Evolutionary conservation across 2,888 invertebrate genomes (phyloP).

Genomic region (Pachliopta kotzebuea): DNA sequence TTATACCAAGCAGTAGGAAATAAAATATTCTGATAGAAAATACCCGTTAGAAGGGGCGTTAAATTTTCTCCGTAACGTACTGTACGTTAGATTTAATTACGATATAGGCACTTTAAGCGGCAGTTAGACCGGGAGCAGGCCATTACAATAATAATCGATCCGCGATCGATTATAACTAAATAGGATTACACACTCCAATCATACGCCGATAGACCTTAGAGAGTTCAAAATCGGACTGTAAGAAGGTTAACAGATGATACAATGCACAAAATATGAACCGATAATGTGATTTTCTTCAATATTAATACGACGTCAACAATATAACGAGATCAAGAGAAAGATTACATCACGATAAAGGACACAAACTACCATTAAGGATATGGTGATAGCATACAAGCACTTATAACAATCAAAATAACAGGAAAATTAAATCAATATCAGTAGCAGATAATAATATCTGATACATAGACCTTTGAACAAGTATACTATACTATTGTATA

Average conservation of each 20-base stretch:
- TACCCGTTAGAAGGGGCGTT: background rate
- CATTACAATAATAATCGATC: constrained; percentile 74
- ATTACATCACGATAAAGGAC: too few species aligned
- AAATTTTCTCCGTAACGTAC: constrained; percentile 5
- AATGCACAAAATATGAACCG: background rate
- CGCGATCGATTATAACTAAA: constrained; percentile 71
- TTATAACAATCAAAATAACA: too few species aligned
- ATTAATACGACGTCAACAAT: too few species aligned
- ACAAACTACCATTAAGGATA: too few species aligned
- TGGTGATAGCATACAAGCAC: too few species aligned
- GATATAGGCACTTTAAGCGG: constrained; percentile 54
- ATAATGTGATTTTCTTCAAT: too few species aligned
- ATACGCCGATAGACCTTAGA: constrained; percentile 45
- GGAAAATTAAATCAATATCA: too few species aligned
- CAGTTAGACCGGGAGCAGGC: constrained; percentile 58
- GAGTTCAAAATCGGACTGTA: constrained; percentile 16
- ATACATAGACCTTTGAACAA: too few species aligned
- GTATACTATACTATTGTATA: too few species aligned
- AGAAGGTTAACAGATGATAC: constrained; percentile 16
- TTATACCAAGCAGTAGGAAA: background rate
- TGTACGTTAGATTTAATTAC: constrained; percentile 69
- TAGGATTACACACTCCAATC: constrained; percentile 53
- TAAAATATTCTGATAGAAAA: constrained; percentile 2
- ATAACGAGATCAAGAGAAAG: too few species aligned
- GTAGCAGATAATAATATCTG: too few species aligned